Conservation (phyloP, 2,113 vertebrate genomes). For the Rhynchomys soricoides region DNA sequence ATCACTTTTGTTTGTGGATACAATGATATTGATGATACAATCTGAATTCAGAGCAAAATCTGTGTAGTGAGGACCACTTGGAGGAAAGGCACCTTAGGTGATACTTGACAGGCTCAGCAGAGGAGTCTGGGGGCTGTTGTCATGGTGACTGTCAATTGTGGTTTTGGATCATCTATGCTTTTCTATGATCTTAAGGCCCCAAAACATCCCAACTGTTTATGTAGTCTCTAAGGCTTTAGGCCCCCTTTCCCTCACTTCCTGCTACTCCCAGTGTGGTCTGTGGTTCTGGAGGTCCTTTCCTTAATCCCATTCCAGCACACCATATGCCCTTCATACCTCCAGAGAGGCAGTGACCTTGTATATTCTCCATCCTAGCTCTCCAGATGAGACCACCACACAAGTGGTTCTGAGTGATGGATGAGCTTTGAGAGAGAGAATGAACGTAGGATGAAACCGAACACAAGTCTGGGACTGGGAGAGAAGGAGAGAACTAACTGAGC, state of each 20-base stretch:
- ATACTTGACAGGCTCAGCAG: neutral
- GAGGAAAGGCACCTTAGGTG: neutral
- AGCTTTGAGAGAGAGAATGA: neutral
- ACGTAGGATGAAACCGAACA: neutral
- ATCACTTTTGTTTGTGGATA: neutral
- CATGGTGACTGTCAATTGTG: neutral
- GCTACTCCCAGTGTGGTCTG: fast-evolving
- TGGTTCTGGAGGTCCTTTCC: neutral
- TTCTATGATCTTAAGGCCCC: neutral
- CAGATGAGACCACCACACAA: neutral
- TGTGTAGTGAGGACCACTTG: neutral
- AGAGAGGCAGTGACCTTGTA: neutral
- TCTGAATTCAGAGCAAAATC: neutral
- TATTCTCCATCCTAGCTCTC: neutral
- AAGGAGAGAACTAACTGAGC: neutral
- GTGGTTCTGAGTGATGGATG: neutral
- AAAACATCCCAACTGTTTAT: neutral
- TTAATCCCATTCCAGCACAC: neutral
- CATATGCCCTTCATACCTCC: neutral
- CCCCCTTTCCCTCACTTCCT: neutral
- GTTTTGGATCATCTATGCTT: neutral
- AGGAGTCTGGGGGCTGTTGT: neutral
- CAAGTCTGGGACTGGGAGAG: neutral
- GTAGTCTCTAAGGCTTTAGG: neutral
- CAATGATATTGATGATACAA: neutral